These are phyloP conservation scores for Plecturocebus donacophilus DNA, from an alignment of 2,113 vertebrate species.

Conservation along the genomic window DNA sequence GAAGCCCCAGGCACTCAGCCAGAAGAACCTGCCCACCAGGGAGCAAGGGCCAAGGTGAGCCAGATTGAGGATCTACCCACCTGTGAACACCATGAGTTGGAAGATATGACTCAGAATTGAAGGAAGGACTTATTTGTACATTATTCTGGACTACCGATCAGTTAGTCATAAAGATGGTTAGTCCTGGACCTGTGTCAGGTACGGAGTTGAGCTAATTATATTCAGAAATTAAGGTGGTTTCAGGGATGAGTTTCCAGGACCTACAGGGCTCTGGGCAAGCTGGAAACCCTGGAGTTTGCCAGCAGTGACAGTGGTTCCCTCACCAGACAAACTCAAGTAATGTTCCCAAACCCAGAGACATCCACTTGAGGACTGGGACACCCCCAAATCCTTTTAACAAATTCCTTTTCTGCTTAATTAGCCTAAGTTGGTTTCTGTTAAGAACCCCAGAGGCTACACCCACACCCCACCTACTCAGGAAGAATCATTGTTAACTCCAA, in stretches of 20 bases:
- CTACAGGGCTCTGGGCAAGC: not conserved
- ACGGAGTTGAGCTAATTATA: not conserved
- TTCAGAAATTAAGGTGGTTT: not conserved
- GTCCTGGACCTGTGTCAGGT: not conserved
- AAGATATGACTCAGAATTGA: not conserved
- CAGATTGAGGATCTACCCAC: not conserved
- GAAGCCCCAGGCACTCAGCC: not conserved
- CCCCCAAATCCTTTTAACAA: not conserved
- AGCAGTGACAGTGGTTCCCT: not conserved
- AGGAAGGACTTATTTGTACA: not conserved
- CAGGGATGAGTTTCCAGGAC: not conserved
- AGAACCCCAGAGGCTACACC: not conserved
- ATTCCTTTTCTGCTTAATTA: not conserved
- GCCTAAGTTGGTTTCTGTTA: not conserved
- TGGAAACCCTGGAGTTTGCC: not conserved
- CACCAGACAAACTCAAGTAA: not conserved
- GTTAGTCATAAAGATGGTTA: not conserved
- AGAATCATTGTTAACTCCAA: not conserved
- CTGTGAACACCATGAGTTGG: no score
- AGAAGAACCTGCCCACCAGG: not conserved
- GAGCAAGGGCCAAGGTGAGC: not conserved
- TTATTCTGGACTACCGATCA: not conserved
- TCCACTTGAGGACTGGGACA: not conserved
- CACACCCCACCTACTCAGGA: not conserved
- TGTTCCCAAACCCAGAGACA: not conserved